Base-by-base conservation (phyloP, 1,140 invertebrate genomes). In the Bombus cullumanus region DNA sequence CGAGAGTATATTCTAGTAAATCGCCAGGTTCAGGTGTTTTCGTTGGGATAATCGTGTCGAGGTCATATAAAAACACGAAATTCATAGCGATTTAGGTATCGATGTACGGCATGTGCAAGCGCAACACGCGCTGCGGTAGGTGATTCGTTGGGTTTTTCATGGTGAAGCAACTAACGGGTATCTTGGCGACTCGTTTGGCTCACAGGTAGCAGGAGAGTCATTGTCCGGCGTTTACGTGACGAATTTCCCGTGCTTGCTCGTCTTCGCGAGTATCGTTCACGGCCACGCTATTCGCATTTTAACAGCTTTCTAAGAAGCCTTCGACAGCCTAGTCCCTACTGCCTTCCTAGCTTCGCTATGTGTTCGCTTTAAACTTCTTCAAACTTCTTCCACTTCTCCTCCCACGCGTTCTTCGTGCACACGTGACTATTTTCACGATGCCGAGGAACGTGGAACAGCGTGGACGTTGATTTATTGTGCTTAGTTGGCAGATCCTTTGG, bases 271-370 rank as follows among this genome's bases (percentile, higher is more conserved):
- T 89, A 91, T 92, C 91, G 87, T 86, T 69, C 74, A 62, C 81
- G 89, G 81, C 89, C 88, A 93, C 92, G 91, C 90, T 86, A 93
- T 93, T 92, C 91, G 94, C 93, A 94, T 94, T 92, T 92, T 91
- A 94, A 94, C 91, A 91, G 89, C 85, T 91, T 93, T 92, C 91
- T 92, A 88, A 74, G 87, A 88, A 88, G 64, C 79, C n/a, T 34
- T 37, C 37, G 47, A 15, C 59, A n/a, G 62, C 53, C 77, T 53
- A 57, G 53, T 78, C 53, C 57, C 59, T 62, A 62, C 59, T 62
- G 59, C 59, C 59, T 62, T 62, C 39, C 18, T 68, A 80, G 41
- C 18, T 15, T 15, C 41, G 81, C 59, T 62, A 57, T 68, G 41
- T 9, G 9, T 73, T 66, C 41, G 6, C 12, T 18, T 43, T 59